A percentile compares a stretch with the other conserved stretches of the same genome.
phyloP scores from a whole-genome alignment of 1,140 invertebrate species.

The Neodiprion lecontei region DNA sequence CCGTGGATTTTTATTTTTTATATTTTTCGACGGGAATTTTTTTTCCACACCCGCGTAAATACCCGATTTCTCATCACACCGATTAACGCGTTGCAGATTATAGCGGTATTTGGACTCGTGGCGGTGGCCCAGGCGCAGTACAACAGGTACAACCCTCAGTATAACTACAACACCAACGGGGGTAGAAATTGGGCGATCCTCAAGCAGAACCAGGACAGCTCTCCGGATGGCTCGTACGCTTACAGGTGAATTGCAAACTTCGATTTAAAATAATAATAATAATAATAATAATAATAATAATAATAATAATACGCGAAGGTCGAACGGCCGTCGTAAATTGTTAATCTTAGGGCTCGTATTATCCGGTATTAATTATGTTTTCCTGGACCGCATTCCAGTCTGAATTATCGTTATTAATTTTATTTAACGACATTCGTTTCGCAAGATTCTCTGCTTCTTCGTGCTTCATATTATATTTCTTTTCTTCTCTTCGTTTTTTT shows the following conservation, averaged over 20 bases:
- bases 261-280: conserved; percentile 15
- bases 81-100: background rate
- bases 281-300: background rate
- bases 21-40: too few species aligned
- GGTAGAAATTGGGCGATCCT: conserved; percentile 46
- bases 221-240: conserved; percentile 47
- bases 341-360: background rate
- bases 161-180: conserved; percentile 19
- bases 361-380: background rate
- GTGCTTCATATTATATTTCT: background rate
- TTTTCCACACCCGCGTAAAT: too few species aligned
- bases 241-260: conserved; percentile 38
- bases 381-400: background rate
- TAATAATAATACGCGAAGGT: background rate
- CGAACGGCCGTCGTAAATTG: background rate
- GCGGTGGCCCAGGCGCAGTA: conserved; percentile 28
- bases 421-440: background rate
- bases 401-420: background rate
- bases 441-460: background rate
- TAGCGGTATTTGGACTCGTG: conserved; percentile 29
- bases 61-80: too few species aligned
- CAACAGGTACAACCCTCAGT: conserved; percentile 37
- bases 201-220: conserved; percentile 44
- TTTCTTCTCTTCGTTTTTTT: background rate
- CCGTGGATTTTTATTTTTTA: too few species aligned